Evolutionary conservation across 2,797 vertebrate genomes (phyloP).

Genomic region (Anguilla marmorata): DNA sequence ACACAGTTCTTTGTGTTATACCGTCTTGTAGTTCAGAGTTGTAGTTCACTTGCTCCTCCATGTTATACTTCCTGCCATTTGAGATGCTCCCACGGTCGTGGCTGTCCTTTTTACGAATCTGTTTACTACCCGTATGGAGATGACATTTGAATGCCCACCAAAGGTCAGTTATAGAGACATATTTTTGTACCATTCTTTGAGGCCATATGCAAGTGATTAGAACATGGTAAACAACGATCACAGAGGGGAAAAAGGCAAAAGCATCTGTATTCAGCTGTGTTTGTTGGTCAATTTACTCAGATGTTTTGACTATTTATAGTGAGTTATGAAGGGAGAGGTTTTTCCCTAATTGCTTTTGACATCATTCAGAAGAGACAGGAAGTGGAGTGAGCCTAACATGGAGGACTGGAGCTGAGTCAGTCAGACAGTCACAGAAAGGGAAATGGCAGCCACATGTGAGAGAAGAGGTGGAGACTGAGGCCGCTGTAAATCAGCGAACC

Average conservation of each 20-base stretch:
- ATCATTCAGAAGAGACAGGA: slow-evolving; percentile 4
- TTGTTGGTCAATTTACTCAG: not conserved
- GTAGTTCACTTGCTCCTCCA: not conserved
- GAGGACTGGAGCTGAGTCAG: slow-evolving; percentile 8
- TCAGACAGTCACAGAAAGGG: not conserved
- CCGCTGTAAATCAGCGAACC: slow-evolving; percentile 20
- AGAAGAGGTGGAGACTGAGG: slow-evolving; percentile 3
- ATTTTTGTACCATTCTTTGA: not conserved
- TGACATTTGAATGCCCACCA: not conserved
- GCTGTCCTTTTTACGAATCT: not conserved
- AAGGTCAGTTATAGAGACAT: not conserved
- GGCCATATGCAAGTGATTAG: slow-evolving; percentile 8
- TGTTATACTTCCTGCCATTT: not conserved
- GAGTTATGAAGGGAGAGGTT: slow-evolving; percentile 21
- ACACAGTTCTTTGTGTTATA: not conserved
- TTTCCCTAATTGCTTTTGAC: slow-evolving; percentile 19
- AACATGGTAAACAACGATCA: slow-evolving; percentile 8
- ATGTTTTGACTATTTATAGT: slow-evolving; percentile 9
- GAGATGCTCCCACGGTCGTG: not conserved
- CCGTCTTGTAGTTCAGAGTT: not conserved
- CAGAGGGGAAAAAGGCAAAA: not conserved
- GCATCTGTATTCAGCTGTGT: not conserved
- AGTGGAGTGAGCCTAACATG: slow-evolving; percentile 4
- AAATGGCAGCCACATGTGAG: slow-evolving; percentile 30
- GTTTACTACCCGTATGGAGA: not conserved